Evolutionary conservation across 2,113 vertebrate genomes (phyloP).

Genomic region (Psilopsiagon aymara): DNA sequence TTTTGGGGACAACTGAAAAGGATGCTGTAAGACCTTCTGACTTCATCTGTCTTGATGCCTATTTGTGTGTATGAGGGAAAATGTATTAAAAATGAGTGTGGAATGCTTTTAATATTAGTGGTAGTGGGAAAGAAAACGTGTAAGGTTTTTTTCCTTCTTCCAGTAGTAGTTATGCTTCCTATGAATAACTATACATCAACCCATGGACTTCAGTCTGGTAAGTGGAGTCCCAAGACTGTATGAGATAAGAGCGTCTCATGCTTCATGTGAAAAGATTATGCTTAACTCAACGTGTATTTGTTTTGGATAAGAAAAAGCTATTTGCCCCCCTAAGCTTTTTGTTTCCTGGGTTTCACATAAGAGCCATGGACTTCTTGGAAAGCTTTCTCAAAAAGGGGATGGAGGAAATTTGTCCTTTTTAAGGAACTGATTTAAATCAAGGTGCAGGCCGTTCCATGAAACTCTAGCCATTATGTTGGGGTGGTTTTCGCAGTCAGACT

Average conservation of each 20-base stretch:
- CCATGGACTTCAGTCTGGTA: background rate
- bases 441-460: background rate
- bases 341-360: background rate
- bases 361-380: background rate
- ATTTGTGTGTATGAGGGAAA: background rate
- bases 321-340: background rate
- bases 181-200: background rate
- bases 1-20: background rate
- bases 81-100: background rate
- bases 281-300: background rate
- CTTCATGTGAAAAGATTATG: background rate
- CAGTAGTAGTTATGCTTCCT: background rate
- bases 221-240: background rate
- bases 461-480: background rate
- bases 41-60: background rate
- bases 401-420: background rate
- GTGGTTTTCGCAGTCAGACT: slow-evolving; percentile 17
- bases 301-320: background rate
- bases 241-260: background rate
- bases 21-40: background rate
- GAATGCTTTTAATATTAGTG: background rate
- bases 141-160: background rate
- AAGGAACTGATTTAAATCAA: slow-evolving; percentile 9
- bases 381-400: background rate
- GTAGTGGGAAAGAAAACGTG: background rate